Evolutionary conservation across 1,140 invertebrate genomes (phyloP).

Genomic region (Lordiphosa collinella): DNA sequence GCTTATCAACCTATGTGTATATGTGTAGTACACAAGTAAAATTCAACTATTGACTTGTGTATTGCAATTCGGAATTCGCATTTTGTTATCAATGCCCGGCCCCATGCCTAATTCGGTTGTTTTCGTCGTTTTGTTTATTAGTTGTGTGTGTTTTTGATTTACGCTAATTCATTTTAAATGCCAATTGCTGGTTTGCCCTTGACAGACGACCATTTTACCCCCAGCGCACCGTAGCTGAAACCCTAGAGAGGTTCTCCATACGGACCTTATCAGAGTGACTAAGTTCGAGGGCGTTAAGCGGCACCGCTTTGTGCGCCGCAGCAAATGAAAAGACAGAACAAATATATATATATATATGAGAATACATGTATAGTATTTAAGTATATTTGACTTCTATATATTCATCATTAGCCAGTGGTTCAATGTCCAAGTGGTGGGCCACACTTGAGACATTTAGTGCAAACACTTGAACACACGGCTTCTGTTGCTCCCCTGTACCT

Average conservation of each 20-base stretch:
- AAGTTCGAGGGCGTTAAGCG: neutral
- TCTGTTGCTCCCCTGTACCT: slow-evolving; percentile 7
- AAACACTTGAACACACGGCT: slow-evolving; percentile 47
- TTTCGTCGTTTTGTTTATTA: slow-evolving; percentile 42
- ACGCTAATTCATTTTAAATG: slow-evolving; percentile 57
- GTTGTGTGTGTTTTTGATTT: slow-evolving; percentile 11
- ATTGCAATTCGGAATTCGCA: slow-evolving; percentile 26
- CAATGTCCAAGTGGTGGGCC: slow-evolving; percentile 57
- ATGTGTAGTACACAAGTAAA: neutral
- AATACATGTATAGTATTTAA: no score
- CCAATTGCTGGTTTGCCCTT: slow-evolving; percentile 33
- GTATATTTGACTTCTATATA: no score
- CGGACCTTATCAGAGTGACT: slow-evolving; percentile 3
- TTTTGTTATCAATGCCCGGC: slow-evolving; percentile 25
- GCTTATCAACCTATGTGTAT: no score
- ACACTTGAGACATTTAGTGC: slow-evolving; percentile 39
- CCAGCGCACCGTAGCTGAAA: neutral
- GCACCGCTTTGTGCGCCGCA: no score
- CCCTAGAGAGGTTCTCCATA: no score
- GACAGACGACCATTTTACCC: slow-evolving; percentile 6
- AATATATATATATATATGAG: no score
- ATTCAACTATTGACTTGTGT: slow-evolving; percentile 1
- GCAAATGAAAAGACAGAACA: neutral
- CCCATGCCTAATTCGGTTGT: slow-evolving; percentile 36
- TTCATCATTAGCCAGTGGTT: slow-evolving; percentile 11